Conservation (phyloP, 1,140 invertebrate species). For the Brachionus manjavacas region DNA sequence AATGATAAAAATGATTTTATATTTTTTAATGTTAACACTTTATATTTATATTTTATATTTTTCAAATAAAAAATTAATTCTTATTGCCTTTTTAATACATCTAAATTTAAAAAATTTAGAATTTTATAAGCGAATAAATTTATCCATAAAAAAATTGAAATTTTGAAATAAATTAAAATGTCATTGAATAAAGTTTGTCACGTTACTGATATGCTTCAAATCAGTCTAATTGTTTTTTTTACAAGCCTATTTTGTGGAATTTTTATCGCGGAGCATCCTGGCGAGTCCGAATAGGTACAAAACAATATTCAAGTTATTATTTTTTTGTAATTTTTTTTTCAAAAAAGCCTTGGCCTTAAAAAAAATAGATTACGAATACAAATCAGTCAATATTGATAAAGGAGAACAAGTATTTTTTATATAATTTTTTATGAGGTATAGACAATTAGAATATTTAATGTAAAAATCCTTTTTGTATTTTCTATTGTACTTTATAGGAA, state of each 20-base stretch:
- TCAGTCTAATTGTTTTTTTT: not conserved
- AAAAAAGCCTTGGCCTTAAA: conserved; percentile 74
- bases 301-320: not conserved
- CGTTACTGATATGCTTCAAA: not conserved
- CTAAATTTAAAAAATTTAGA: not conserved
- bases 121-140: not conserved
- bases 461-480: too few relatives aligned
- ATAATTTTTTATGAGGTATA: too few relatives aligned
- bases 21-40: too few relatives aligned
- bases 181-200: not conserved
- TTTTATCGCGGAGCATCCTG: conserved; percentile 86
- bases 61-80: too few relatives aligned
- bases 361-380: conserved; percentile 88
- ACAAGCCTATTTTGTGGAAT: conserved; percentile 75
- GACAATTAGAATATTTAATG: too few relatives aligned
- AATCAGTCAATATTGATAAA: conserved; percentile 76
- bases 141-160: not conserved
- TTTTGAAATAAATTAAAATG: too few relatives aligned
- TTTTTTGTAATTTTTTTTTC: too few relatives aligned
- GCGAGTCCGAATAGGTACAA: conserved; percentile 72
- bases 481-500: too few relatives aligned
- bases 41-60: too few relatives aligned
- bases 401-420: not conserved
- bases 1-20: too few relatives aligned
- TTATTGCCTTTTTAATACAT: not conserved